Evolutionary conservation across 2,888 invertebrate genomes (phyloP), one percentile per base, ranked within the genome.

Genomic region (Yponomeuta sedellus): DNA sequence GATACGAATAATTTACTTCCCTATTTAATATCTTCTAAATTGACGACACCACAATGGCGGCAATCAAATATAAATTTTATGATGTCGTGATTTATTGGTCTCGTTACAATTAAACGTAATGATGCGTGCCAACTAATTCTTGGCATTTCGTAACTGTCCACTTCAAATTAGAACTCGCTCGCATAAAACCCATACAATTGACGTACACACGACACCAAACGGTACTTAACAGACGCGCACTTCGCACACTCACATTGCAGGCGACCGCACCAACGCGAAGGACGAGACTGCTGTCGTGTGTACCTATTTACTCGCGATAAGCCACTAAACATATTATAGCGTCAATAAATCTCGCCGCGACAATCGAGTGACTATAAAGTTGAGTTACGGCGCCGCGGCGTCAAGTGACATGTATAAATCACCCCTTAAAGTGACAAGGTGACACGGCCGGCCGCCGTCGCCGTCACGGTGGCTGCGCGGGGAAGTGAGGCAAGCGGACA

Each of bases 401-500:
- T 52, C 44, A 52, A 52, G 22, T 63, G 34, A 61, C 34, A 61
- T 58, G 56, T n/a, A 19, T 20, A 58, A 58, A 58, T 58, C 58
- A 58, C 20, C 58, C 58, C 22, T 10, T 58, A 58, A 20, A 22
- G 16, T 22, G n/a, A 34, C 25, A 4, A 61, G 61, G 25, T 61
- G 61, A 61, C 61, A 61, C 12, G 61, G 28, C 61, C 28, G 8
- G 58, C 20, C 10, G 58, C 20, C n/a, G 64, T 58, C 10, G 58
- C 20, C n/a, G 64, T 67, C 64, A 66, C 65, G 67, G 61, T 62
- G 67, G n/a, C 4, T 52, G 67, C 39, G 39, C n/a, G 12, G 28
- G 67, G 67, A 67, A 65, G 44, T 67, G 67, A 61, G 22, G 67
- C 56, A 67, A 65, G n/a, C 65, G 62, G 52, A 52, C 67, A 65